A percentile compares a stretch with the other conserved stretches of the same genome.
Conservation (phyloP, 2,113 vertebrate genomes). For the Pao palembangensis region DNA sequence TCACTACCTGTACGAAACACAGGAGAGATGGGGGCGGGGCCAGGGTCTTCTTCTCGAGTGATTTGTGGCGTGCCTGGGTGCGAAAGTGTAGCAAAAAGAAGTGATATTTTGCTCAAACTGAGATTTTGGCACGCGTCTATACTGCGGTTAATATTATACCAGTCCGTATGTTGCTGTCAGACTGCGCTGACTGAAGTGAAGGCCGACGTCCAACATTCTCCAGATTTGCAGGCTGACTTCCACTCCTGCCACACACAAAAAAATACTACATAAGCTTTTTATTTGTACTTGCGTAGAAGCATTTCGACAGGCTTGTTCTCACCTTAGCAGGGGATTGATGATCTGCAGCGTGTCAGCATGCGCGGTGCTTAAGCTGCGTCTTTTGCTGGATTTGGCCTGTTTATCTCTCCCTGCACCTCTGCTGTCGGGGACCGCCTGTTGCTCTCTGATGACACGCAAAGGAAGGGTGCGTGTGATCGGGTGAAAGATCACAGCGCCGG, state of each 20-base stretch:
- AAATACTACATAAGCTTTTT: background rate
- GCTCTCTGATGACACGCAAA: constrained; percentile 73
- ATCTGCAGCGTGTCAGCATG: constrained; percentile 37
- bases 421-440: constrained; percentile 16
- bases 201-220: constrained; percentile 73
- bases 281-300: background rate
- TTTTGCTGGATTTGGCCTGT: constrained; percentile 47
- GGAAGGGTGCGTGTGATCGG: constrained; percentile 76
- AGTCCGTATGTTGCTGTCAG: constrained; percentile 73
- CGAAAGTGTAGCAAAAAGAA: background rate
- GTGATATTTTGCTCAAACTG: background rate
- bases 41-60: constrained; percentile 20
- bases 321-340: constrained; percentile 63
- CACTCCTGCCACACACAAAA: constrained; percentile 66
- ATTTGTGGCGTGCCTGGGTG: constrained; percentile 56
- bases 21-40: constrained; percentile 61
- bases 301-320: background rate
- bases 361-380: constrained; percentile 69
- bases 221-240: constrained; percentile 83
- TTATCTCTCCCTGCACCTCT: constrained; percentile 12
- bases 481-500: constrained; percentile 78
- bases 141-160: constrained; percentile 53
- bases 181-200: constrained; percentile 77
- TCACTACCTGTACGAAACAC: constrained; percentile 83
- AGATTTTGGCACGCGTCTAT: background rate